Evolutionary conservation across 2,888 invertebrate species (phyloP), one percentile per base, ranked within the genome.

Genomic region (Hermaeophaga mercurialis): DNA sequence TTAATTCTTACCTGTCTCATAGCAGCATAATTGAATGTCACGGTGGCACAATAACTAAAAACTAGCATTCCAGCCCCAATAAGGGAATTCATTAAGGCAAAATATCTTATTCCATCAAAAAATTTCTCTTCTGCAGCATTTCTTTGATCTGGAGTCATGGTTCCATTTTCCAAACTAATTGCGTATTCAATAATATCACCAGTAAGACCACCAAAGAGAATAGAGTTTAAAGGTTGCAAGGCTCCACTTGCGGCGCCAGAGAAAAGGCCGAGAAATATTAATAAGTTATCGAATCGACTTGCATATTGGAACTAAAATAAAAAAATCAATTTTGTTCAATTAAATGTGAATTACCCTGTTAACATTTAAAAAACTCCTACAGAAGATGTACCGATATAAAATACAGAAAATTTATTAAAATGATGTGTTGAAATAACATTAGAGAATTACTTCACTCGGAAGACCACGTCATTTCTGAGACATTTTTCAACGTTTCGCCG

Each of bases 21-120:
- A 0, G 90, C 87, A 0, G 87, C 81, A 56, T 85, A 84, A 71
- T 89, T 90, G 76, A 90, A 88, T 1, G 84, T 65, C 2, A 85
- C 83, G 0, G 89, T 82, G 0, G 87, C 84, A 3, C 82, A 62
- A 68, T 89, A 90, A 49, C 85, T 84, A 56, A 85, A 75, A 0
- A 84, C 43, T 1, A 90, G 74, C 73, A 88, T 82, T 0, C 80
- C 71, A 0, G 78, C 71, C 43, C 90, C 90, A 33, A 89, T 78
- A 2, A 82, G 69, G 1, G 79, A 76, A 73, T 89, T 89, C 62
- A 84, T 81, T 6, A 87, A 73, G 0, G 87, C 84, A 69, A 88
- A 89, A 7, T 73, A 64, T 33, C 71, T 67, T 0, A 89, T 78
- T 0, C 80, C 79, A 0, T 78, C 73, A 49, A 85, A 65, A 26